Base-by-base conservation (phyloP, 2,888 invertebrate species). In the Lycia hirtaria region DNA sequence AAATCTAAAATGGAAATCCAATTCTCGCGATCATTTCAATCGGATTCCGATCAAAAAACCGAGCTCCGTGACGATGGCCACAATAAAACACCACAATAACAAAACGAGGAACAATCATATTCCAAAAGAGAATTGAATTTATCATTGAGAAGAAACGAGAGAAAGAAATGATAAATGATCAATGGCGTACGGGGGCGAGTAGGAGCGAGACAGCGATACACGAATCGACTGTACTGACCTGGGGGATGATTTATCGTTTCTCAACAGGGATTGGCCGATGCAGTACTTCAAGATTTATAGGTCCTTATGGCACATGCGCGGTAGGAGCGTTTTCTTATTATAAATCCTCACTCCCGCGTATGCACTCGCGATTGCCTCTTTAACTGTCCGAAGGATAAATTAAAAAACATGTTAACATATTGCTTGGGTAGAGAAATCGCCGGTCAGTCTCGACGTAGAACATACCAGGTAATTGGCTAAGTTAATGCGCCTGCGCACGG, bases 311-410 rank as follows among this genome's bases (percentile, higher is more conserved):
- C 83, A 83, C 90, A 89, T 85, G 89, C 89, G 88, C 88, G 88
- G 90, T 92, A 91, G 89, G 88, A 90, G 88, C 89, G 83, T 85
- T 88, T 88, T 91, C 89, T 87, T 89, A 90, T 89, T 90, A 90
- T 89, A 88, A 90, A 89, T 88, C 84, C 62, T 89, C 90, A 90
- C 90, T 89, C 85, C 88, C 85, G 88, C 87, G 82, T 81, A 83
- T 86, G 83, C 78, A 79, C 81, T 88, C 71, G 83, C 87, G 73
- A 85, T 83, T 85, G 84, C 88, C 80, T 85, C 85, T 83, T 88
- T 85, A 81, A 75, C 82, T 84, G 83, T 84, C 83, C 68, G 73
- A 60, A 66, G 77, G 71, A 83, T 84, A 85, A 87, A 89, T 90
- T 89, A 88, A 89, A 90, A 90, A 67, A 81, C 84, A 87, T 88